A percentile compares a stretch with the other conserved stretches of the same genome.
Evolutionary conservation across 1,140 invertebrate species (phyloP).

Genomic region (Vanessa tameamea): DNA sequence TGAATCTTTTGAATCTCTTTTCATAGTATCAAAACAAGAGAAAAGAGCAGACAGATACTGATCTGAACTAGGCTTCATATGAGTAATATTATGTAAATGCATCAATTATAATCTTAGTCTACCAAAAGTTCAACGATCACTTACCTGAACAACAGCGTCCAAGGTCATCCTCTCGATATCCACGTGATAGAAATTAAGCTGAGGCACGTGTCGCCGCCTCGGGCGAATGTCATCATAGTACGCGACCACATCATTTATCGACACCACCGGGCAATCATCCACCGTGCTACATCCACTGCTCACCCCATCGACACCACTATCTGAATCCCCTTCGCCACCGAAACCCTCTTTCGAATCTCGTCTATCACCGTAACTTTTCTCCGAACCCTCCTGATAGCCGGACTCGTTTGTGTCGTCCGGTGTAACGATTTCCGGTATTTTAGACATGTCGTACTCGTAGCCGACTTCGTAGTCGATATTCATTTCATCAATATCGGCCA

Average conservation of each 20-base stretch:
- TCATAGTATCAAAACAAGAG: no score
- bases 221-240: conserved; percentile 76
- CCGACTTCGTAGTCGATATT: conserved; percentile 66
- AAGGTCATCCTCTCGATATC: conserved; percentile 74
- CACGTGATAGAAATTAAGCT: conserved; percentile 78
- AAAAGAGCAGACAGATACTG: no score
- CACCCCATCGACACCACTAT: conserved; percentile 72
- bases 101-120: not conserved
- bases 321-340: conserved; percentile 68
- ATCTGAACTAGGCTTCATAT: no score
- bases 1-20: no score
- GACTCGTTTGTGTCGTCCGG: conserved; percentile 74
- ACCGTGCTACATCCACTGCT: conserved; percentile 69
- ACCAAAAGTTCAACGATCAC: conserved; percentile 26
- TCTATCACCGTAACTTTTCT: conserved; percentile 67
- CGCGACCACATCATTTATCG: conserved; percentile 77
- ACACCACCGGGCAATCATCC: conserved; percentile 78
- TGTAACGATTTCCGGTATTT: conserved; percentile 71
- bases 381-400: conserved; percentile 71
- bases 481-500: conserved; percentile 62
- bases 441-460: conserved; percentile 68
- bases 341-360: conserved; percentile 72
- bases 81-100: not conserved
- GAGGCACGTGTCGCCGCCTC: conserved; percentile 83
- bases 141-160: conserved; percentile 72